Evolutionary conservation across 2,888 invertebrate genomes (phyloP).

Genomic region (Drosophila basisetae): DNA sequence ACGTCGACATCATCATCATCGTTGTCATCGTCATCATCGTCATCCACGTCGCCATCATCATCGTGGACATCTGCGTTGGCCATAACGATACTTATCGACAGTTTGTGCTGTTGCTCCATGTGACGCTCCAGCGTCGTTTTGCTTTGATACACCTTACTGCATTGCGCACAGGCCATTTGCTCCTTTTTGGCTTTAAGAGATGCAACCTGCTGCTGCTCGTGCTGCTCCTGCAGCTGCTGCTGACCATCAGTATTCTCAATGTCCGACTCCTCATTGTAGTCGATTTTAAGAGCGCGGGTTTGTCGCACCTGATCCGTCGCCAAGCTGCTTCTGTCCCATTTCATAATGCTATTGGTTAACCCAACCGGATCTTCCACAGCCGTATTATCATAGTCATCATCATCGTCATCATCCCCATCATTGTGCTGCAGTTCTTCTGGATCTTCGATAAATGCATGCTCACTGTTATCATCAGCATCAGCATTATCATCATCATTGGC

Average conservation of each 20-base stretch:
- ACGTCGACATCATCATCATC: conserved; percentile 29
- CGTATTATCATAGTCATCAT: conserved; percentile 25
- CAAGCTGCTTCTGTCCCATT: conserved; percentile 42
- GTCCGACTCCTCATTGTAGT: conserved; percentile 56
- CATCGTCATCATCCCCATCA: conserved; percentile 26
- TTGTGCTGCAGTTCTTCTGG: conserved; percentile 8
- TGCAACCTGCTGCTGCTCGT: background rate
- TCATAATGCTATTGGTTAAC: conserved; percentile 53
- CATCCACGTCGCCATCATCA: conserved; percentile 26
- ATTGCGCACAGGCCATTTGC: conserved; percentile 42
- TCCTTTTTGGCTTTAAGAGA: conserved; percentile 13
- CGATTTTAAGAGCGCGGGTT: conserved; percentile 46
- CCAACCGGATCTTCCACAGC: conserved; percentile 28
- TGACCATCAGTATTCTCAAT: conserved; percentile 21
- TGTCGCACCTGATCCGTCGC: conserved; percentile 31
- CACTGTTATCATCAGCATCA: conserved; percentile 15
- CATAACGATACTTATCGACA: background rate
- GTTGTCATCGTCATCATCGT: conserved; percentile 15
- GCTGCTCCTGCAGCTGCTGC: background rate
- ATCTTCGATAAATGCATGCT: conserved; percentile 25
- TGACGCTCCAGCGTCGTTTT: conserved; percentile 55
- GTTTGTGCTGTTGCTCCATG: conserved; percentile 57
- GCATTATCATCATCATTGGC: conserved; percentile 12
- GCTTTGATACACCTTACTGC: conserved; percentile 57
- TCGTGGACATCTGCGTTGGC: conserved; percentile 9